Evolutionary conservation across 2,797 vertebrate species (phyloP).

Genomic region (Sarcophilus harrisii): DNA sequence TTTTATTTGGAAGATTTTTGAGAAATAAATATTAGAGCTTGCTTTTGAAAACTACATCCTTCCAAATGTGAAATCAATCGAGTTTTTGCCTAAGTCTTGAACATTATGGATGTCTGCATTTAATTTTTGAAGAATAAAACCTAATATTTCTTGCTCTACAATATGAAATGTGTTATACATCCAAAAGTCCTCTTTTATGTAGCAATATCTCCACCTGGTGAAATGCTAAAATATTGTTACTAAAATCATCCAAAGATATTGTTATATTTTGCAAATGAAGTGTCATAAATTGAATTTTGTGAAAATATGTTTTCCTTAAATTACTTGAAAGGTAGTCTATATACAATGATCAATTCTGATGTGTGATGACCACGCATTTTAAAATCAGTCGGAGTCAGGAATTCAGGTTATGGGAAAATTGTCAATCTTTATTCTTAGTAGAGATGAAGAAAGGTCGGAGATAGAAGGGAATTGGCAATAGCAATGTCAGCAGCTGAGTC

Average conservation of each 20-base stretch:
- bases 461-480: too few species aligned
- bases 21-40: neutral
- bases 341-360: too few species aligned
- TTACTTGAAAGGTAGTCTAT: conserved; percentile 22
- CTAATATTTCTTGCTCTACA: neutral
- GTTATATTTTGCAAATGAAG: neutral
- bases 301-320: neutral
- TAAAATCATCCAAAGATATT: neutral
- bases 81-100: neutral
- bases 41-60: neutral
- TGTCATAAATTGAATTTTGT: conserved; percentile 33
- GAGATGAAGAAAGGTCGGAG: too few species aligned
- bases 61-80: neutral
- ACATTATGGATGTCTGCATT: neutral
- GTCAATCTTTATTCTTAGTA: too few species aligned
- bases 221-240: neutral
- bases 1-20: neutral
- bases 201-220: neutral
- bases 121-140: neutral
- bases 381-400: too few species aligned
- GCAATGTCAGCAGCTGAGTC: too few species aligned
- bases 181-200: neutral
- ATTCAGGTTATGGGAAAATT: too few species aligned
- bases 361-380: too few species aligned
- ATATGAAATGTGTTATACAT: neutral